A percentile compares a stretch with the other conserved stretches of the same genome.
Evolutionary conservation across 2,797 vertebrate genomes (phyloP).

Genomic region (Galago senegalensis): DNA sequence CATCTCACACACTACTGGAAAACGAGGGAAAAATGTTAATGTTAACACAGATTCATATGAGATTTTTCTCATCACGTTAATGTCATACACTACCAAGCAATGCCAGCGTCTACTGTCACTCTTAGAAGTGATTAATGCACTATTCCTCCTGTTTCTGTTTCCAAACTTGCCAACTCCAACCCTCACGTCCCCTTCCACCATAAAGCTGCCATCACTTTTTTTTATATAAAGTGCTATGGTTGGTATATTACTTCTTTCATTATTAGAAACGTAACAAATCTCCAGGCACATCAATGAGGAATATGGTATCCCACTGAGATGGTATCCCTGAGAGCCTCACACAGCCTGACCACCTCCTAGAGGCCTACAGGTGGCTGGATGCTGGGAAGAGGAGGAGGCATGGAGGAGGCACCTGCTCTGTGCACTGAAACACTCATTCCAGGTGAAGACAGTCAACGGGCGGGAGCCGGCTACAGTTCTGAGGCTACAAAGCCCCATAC

Average conservation of each 20-base stretch:
- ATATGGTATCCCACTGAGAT: no score
- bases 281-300: neutral
- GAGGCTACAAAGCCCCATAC: neutral
- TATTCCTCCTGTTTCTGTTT: neutral
- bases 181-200: neutral
- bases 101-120: no score
- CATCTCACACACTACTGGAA: neutral
- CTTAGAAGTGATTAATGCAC: rapidly evolving
- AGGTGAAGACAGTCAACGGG: neutral
- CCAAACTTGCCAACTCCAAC: neutral
- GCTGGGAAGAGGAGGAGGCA: neutral
- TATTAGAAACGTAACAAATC: neutral
- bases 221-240: rapidly evolving
- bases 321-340: no score
- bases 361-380: neutral
- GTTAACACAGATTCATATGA: rapidly evolving
- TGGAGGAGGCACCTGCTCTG: neutral
- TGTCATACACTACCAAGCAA: rapidly evolving
- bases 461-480: neutral
- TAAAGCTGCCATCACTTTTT: neutral
- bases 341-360: neutral
- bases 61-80: neutral
- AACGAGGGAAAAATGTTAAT: no score
- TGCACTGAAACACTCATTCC: neutral
- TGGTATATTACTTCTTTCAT: neutral